Base-by-base conservation (phyloP, 2,888 invertebrate genomes). In the Tachina grossa region DNA sequence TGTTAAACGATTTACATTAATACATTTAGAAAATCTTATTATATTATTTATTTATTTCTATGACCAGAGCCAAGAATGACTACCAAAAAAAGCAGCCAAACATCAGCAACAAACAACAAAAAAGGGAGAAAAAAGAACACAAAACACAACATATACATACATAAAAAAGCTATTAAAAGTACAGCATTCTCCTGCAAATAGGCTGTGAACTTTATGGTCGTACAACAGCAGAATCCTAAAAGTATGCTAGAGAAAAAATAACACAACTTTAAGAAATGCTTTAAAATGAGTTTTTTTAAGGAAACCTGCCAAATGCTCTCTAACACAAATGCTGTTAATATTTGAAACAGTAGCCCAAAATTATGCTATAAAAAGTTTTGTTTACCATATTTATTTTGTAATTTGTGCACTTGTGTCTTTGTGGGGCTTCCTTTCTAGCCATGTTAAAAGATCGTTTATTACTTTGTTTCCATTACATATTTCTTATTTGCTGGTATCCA, bases 401-500 rank as follows among this genome's bases (percentile, higher is more conserved):
- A 65, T 65, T 63, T 45, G 47, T 65, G 16, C 4, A 9, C 16
- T 63, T 49, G 57, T 74, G 19, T 66, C 31, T 45, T 71, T 14
- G 69, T 31, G 49, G 51, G 41, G 53, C 57, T 65, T 76, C 47
- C 76, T 41, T 61, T 43, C 43, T 51, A 31, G 43, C 43, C 57
- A n/a, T 83, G 83, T 71, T 77, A 59, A 83, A 59, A 77, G 72
- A 77, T 83, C 77, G 59, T 83, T 72, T 83, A 72, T 77, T 83
- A 77, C 77, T 66, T 77, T 72, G 45, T 66, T 57, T 11, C 65
- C 63, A 77, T 59, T 83, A 66, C 59, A 49, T 72, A 9, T 14
- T 65, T 65, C 9, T 45, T 63, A 16, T 19, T 61, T 43, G 1
- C 61, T 45, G n/a, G 2, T 74, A 51, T 65, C 51, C 66, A 59